phyloP scores from a whole-genome alignment of 92 coral and sea anemone species.

The Actinernus sp. region DNA sequence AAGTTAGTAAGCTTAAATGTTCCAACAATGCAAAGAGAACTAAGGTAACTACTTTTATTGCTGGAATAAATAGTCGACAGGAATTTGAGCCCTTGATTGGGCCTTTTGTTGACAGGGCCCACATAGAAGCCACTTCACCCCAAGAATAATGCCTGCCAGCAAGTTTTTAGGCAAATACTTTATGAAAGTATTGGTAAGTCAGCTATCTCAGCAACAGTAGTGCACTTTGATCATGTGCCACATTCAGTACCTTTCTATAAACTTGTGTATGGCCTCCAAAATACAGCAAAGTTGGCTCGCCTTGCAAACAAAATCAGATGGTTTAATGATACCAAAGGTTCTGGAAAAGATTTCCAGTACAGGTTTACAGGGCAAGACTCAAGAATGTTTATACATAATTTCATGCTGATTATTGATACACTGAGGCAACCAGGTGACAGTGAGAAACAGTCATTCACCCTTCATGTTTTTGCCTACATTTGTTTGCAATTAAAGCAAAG shows the following conservation, averaged over 20 bases:
- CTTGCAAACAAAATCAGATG: slow-evolving; percentile 65
- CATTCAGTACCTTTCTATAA: slow-evolving; percentile 51
- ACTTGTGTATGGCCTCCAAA: slow-evolving; percentile 64
- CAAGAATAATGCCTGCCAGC: slow-evolving; percentile 72
- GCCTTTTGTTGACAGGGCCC: slow-evolving; percentile 52
- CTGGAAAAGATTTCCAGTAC: slow-evolving; percentile 68
- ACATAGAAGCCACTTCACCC: slow-evolving; percentile 48
- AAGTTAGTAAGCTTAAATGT: slow-evolving; percentile 37
- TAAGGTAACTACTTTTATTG: slow-evolving; percentile 44
- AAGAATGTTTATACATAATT: slow-evolving; percentile 79
- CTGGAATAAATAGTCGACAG: slow-evolving; percentile 49
- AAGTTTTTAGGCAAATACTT: slow-evolving; percentile 54
- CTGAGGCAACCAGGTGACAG: slow-evolving; percentile 59
- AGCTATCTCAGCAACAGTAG: slow-evolving; percentile 23
- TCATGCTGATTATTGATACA: slow-evolving; percentile 68
- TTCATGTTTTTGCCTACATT: slow-evolving; percentile 68
- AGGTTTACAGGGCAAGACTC: slow-evolving; percentile 83
- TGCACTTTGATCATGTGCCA: slow-evolving; percentile 55
- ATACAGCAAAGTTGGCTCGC: slow-evolving; percentile 50
- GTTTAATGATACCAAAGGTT: slow-evolving; percentile 60
- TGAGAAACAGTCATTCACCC: slow-evolving; percentile 59
- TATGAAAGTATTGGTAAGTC: slow-evolving; percentile 67
- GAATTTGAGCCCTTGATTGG: slow-evolving; percentile 71
- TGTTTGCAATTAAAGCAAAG: slow-evolving; percentile 71
- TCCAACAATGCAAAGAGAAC: slow-evolving; percentile 37